Evolutionary conservation across 2,113 vertebrate species (phyloP).

Genomic region (Bujurquina vittata): DNA sequence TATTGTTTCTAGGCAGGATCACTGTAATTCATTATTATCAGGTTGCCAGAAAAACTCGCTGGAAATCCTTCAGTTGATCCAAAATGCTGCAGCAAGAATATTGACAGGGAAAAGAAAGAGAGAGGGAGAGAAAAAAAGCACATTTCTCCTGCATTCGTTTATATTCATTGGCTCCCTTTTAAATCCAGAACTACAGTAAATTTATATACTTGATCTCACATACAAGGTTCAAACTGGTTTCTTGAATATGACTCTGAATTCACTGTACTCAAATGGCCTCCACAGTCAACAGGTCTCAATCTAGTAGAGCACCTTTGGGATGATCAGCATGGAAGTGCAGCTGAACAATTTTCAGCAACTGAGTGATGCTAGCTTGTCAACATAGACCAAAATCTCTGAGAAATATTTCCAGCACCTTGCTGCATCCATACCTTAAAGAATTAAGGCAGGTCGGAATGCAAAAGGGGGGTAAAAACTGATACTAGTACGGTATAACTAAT

Average conservation of each 20-base stretch:
- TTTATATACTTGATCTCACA: too few species aligned
- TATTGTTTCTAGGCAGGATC: too few species aligned
- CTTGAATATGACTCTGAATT: not conserved
- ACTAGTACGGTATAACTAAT: not conserved
- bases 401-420: not conserved
- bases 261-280: not conserved
- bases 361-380: not conserved
- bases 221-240: not conserved
- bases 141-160: too few species aligned
- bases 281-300: not conserved
- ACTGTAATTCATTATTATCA: too few species aligned
- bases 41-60: too few species aligned
- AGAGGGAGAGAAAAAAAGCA: too few species aligned
- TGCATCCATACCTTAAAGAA: not conserved
- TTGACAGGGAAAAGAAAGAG: too few species aligned
- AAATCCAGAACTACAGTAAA: too few species aligned
- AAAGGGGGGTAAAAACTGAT: not conserved
- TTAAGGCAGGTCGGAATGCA: not conserved
- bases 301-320: not conserved
- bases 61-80: too few species aligned
- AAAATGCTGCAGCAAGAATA: too few species aligned
- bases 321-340: not conserved
- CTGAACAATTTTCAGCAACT: not conserved
- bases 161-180: too few species aligned
- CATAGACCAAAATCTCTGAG: not conserved